Percentiles rank a stretch among this genome's conserved stretches.
Evolutionary conservation across 2,888 invertebrate species (phyloP).

Genomic region (Adineta ricciae): DNA sequence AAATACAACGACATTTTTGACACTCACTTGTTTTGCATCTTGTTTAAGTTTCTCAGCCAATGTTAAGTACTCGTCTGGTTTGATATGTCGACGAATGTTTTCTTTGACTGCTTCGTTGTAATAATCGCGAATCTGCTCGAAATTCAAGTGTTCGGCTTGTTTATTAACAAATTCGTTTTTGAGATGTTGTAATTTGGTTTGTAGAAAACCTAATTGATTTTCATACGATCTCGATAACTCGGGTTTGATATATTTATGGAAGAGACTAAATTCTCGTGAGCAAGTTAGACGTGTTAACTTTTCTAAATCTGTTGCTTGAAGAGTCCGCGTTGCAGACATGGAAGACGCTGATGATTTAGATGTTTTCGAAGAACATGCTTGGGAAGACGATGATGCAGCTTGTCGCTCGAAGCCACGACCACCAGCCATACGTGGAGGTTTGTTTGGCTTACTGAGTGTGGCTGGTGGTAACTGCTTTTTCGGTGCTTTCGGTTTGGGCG

Average conservation of each 20-base stretch:
- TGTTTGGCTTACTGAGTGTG: neutral
- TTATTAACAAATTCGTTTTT: slow-evolving; percentile 9
- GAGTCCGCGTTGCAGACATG: neutral
- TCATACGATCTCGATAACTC: neutral
- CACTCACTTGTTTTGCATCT: neutral
- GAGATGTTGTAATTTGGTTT: neutral
- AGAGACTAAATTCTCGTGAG: neutral
- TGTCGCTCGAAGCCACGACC: neutral
- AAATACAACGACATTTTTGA: too few relatives aligned
- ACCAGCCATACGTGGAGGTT: neutral
- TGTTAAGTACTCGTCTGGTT: neutral
- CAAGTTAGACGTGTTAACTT: neutral
- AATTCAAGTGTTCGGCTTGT: neutral
- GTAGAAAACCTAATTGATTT: neutral
- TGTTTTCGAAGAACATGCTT: neutral
- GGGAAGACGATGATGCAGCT: neutral
- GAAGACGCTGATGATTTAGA: neutral
- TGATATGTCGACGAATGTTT: neutral
- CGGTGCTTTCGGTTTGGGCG: neutral
- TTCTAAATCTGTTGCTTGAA: neutral
- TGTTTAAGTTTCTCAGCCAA: neutral
- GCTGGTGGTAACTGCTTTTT: neutral
- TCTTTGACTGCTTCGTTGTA: neutral
- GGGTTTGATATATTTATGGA: neutral
- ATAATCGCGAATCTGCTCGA: neutral